Evolutionary conservation across 2,113 vertebrate species (phyloP).

Genomic region (Struthio camelus): DNA sequence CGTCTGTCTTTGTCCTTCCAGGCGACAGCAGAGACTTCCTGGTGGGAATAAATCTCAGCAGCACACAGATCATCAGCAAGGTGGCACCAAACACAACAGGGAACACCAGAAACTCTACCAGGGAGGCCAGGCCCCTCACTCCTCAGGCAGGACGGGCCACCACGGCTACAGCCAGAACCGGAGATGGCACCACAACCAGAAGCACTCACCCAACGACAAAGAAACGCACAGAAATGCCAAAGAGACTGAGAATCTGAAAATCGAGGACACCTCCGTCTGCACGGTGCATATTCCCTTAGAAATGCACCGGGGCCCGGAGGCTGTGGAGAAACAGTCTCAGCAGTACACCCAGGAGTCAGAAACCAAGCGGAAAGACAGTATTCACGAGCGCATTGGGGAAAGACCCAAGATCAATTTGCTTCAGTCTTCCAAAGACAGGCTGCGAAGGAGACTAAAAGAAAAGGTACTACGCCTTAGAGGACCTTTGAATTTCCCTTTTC

Average conservation of each 20-base stretch:
- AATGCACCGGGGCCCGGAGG: conserved; percentile 65
- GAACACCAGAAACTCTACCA: conserved; percentile 89
- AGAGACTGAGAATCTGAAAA: conserved; percentile 87
- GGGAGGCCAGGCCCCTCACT: conserved; percentile 78
- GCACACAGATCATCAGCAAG: conserved; percentile 72
- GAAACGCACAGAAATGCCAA: conserved; percentile 81
- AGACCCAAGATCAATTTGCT: conserved; percentile 89
- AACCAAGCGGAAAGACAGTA: conserved; percentile 72
- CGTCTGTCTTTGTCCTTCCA: conserved; percentile 59
- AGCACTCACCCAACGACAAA: conserved; percentile 77
- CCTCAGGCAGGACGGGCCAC: conserved; percentile 86
- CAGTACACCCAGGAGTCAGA: conserved; percentile 66
- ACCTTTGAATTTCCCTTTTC: not conserved
- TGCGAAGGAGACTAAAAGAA: conserved; percentile 93
- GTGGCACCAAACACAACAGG: conserved; percentile 82
- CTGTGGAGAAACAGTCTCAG: conserved; percentile 57
- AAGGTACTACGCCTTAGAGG: conserved; percentile 79
- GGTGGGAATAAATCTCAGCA: conserved; percentile 83
- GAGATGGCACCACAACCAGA: conserved; percentile 92
- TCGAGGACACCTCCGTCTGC: conserved; percentile 69
- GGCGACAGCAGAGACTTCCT: conserved; percentile 88
- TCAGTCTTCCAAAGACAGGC: conserved; percentile 95
- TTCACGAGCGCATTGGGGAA: conserved; percentile 70
- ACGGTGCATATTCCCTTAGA: conserved; percentile 47
- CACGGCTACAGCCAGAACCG: conserved; percentile 96